Evolutionary conservation across 2,797 vertebrate species (phyloP).

Genomic region (Gadopsis bispinosus): DNA sequence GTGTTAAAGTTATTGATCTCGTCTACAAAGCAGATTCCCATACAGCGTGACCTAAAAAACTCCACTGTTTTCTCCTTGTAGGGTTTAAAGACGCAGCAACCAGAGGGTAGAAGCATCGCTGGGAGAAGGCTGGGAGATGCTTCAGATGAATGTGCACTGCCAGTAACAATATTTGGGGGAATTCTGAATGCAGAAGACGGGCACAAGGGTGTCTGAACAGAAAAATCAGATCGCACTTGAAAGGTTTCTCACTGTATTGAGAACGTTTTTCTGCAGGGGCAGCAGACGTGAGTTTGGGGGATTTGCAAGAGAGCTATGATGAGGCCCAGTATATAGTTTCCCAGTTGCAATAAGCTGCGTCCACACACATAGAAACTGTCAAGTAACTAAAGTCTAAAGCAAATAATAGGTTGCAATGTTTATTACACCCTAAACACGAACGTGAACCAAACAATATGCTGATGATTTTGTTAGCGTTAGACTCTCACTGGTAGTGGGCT

Average conservation of each 20-base stretch:
- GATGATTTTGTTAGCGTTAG: not conserved
- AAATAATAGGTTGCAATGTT: not conserved
- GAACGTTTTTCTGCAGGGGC: not conserved
- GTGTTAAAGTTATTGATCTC: constrained; percentile 14
- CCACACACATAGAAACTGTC: constrained; percentile 8
- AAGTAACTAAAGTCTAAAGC: not conserved
- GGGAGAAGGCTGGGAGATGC: constrained; percentile 24
- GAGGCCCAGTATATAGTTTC: constrained; percentile 1
- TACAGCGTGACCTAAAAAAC: constrained; percentile 43
- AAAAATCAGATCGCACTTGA: constrained; percentile 19
- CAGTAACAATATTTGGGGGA: constrained; percentile 10
- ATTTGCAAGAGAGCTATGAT: constrained; percentile 22
- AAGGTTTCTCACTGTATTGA: constrained; percentile 14
- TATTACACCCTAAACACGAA: not conserved
- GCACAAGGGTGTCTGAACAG: constrained; percentile 9
- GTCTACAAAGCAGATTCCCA: constrained; percentile 24
- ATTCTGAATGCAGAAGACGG: not conserved
- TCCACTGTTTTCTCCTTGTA: constrained; percentile 11
- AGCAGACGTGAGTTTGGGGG: constrained; percentile 1
- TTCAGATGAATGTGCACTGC: constrained; percentile 12
- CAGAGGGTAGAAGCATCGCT: constrained; percentile 4
- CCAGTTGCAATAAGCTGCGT: constrained; percentile 3
- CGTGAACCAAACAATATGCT: not conserved
- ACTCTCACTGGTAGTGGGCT: not conserved
- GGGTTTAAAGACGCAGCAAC: constrained; percentile 32